phyloP scores from a whole-genome alignment of 2,797 vertebrate genomes.

The Catharus ustulatus region DNA sequence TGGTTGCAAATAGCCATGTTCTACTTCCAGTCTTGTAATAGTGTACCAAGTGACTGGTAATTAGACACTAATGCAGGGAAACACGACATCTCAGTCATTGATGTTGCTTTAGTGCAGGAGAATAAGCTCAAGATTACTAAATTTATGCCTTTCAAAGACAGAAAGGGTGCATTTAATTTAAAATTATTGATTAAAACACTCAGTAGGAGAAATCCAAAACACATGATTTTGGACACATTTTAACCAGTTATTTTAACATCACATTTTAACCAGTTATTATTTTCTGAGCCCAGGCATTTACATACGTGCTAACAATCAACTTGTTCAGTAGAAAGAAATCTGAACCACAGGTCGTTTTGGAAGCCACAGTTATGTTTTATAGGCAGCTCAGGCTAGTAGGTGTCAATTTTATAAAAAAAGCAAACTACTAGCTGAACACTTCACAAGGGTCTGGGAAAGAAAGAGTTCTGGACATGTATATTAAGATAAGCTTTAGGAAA shows the following conservation, averaged over 20 bases:
- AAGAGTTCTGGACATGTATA: neutral
- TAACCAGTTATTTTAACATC: neutral
- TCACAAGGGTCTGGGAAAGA: neutral
- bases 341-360: neutral
- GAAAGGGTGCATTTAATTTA: neutral
- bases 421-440: neutral
- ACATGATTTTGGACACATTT: neutral
- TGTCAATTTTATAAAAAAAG: neutral
- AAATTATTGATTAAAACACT: neutral
- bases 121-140: neutral
- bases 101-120: neutral
- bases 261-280: neutral
- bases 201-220: neutral
- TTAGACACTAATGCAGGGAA: neutral
- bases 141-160: neutral
- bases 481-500: neutral
- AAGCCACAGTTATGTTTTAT: neutral
- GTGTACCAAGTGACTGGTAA: neutral
- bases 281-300: neutral
- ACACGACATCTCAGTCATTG: neutral
- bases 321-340: neutral
- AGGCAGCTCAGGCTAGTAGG: neutral
- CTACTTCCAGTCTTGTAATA: neutral
- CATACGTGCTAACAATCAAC: neutral
- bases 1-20: neutral